A percentile compares a stretch with the other conserved stretches of the same genome.
These are phyloP conservation scores for Tadarida brasiliensis DNA, from an alignment of 2,797 vertebrate species.

Conservation along the genomic window DNA sequence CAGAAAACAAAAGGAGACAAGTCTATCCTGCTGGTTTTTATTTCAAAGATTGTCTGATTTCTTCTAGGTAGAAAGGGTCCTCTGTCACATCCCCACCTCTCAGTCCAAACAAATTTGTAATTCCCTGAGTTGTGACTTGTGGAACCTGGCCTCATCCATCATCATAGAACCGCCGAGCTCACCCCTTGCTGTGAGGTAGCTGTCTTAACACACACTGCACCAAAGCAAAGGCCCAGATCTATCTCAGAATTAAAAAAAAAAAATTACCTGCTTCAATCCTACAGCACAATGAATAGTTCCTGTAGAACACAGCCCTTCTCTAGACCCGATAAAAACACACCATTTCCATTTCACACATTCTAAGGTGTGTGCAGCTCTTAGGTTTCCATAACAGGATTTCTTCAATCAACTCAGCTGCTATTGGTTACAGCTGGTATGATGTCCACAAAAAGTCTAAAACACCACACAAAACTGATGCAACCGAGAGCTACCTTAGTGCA, in stretches of 20 bases:
- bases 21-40: not conserved
- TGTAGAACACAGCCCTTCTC: not conserved
- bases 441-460: not conserved
- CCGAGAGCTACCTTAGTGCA: not conserved
- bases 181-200: not conserved
- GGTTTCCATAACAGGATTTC: not conserved
- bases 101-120: not conserved
- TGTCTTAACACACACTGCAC: not conserved
- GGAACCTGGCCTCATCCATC: not conserved
- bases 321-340: no score
- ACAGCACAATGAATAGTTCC: not conserved
- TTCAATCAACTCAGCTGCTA: not conserved
- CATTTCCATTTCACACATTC: not conserved
- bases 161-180: not conserved
- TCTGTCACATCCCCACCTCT: not conserved
- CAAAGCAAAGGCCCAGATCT: not conserved
- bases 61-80: not conserved
- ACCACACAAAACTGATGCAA: not conserved
- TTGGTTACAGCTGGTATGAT: not conserved
- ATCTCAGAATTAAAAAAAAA: not conserved
- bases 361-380: not conserved
- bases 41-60: not conserved
- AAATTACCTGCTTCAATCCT: not conserved
- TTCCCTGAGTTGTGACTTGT: not conserved
- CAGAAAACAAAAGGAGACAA: not conserved